Percentiles rank a stretch among this genome's conserved stretches.
Conservation (phyloP, 2,797 vertebrate genomes). For the Pyrrhura leucotis region DNA sequence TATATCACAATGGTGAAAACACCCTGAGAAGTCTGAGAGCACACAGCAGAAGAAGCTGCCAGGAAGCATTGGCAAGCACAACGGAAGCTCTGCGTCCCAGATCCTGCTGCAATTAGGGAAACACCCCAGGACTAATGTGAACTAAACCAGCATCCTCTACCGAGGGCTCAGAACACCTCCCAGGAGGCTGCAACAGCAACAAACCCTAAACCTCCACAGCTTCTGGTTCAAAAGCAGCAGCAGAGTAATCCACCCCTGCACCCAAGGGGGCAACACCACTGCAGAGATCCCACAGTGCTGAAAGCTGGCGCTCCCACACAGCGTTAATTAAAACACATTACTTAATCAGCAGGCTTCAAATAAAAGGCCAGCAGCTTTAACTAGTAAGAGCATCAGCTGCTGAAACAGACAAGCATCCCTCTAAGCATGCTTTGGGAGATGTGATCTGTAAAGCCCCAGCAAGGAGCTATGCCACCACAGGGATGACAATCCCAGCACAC, state of each 20-base stretch:
- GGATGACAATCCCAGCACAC: background rate
- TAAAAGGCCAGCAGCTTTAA: background rate
- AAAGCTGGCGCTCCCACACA: background rate
- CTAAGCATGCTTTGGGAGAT: background rate
- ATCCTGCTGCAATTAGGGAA: background rate
- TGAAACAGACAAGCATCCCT: background rate
- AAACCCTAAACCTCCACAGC: background rate
- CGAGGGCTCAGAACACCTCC: background rate
- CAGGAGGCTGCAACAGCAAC: background rate
- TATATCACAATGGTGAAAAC: background rate
- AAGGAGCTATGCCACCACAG: background rate
- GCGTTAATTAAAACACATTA: background rate
- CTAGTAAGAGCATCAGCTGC: background rate
- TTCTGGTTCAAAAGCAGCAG: background rate
- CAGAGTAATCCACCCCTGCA: background rate
- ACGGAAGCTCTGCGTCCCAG: background rate
- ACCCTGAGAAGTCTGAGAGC: fast-evolving
- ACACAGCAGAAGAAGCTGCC: background rate
- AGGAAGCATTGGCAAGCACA: background rate
- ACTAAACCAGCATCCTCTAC: background rate
- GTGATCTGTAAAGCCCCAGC: background rate
- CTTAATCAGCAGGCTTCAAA: background rate
- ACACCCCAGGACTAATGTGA: fast-evolving
- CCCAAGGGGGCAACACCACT: background rate
- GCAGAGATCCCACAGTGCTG: background rate